Conservation (phyloP, 1,140 invertebrate genomes). For the Glossosoma conforme region DNA sequence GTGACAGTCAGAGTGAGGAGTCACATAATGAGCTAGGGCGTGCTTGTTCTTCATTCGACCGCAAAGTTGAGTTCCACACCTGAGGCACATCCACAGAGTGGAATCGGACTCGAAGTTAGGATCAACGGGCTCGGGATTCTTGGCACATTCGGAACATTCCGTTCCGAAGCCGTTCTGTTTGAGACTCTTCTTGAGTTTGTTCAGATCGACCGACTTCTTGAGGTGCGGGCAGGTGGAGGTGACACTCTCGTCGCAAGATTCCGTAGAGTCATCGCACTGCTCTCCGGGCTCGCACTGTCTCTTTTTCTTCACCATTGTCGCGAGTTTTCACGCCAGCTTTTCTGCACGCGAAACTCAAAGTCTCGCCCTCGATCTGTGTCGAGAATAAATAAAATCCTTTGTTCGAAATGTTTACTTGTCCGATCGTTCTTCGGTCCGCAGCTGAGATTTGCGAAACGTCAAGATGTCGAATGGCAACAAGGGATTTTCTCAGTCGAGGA, state of each 20-base stretch:
- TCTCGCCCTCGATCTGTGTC: too few relatives aligned
- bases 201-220: slow-evolving; percentile 61
- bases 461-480: too few relatives aligned
- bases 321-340: too few relatives aligned
- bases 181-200: slow-evolving; percentile 57
- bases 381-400: too few relatives aligned
- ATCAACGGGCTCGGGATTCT: slow-evolving; percentile 36
- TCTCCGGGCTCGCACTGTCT: slow-evolving; percentile 56
- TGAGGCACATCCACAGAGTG: slow-evolving; percentile 63
- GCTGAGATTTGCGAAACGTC: too few relatives aligned
- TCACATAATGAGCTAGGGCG: slow-evolving; percentile 71
- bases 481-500: too few relatives aligned
- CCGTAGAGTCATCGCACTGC: slow-evolving; percentile 55
- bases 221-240: slow-evolving; percentile 61
- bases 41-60: slow-evolving; percentile 66
- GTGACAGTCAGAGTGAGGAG: slow-evolving; percentile 71
- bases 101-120: slow-evolving; percentile 57
- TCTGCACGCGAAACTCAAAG: too few relatives aligned
- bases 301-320: slow-evolving; percentile 56
- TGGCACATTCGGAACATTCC: slow-evolving; percentile 60
- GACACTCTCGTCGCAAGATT: slow-evolving; percentile 56
- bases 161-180: slow-evolving; percentile 51
- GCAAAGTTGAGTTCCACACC: slow-evolving; percentile 72
- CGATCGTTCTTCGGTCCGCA: too few relatives aligned
- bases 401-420: too few relatives aligned